Conservation (phyloP, 2,113 vertebrate species). For the Mus pahari region DNA sequence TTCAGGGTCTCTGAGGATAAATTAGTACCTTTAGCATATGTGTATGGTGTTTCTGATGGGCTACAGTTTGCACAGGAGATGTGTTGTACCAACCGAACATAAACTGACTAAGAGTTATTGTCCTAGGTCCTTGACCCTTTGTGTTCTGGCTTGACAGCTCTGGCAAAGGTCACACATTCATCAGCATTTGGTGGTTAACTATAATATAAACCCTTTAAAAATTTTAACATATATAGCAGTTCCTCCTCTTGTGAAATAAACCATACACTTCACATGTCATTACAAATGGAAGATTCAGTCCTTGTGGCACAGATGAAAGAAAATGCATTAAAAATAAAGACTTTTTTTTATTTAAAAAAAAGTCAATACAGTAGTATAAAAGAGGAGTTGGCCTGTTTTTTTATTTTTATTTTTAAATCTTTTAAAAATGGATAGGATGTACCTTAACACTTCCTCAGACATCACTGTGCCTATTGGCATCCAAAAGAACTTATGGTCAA, state of each 20-base stretch:
- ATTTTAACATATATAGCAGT: slow-evolving; percentile 76
- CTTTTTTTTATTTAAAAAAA: slow-evolving; percentile 46
- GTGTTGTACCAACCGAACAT: slow-evolving; percentile 79
- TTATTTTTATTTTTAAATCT: background rate
- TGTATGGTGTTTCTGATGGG: slow-evolving; percentile 85
- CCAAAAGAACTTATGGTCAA: slow-evolving; percentile 72
- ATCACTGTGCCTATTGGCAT: slow-evolving; percentile 73
- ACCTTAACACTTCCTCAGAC: slow-evolving; percentile 59
- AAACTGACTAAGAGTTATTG: slow-evolving; percentile 80
- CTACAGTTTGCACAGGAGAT: slow-evolving; percentile 77
- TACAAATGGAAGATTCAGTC: slow-evolving; percentile 58
- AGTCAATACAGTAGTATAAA: slow-evolving; percentile 66
- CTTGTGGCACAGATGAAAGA: slow-evolving; percentile 61
- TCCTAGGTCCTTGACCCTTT: slow-evolving; percentile 79
- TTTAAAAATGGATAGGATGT: slow-evolving; percentile 61
- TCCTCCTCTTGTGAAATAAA: slow-evolving; percentile 70
- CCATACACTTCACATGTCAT: slow-evolving; percentile 69
- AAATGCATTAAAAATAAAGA: slow-evolving; percentile 71
- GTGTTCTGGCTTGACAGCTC: slow-evolving; percentile 75
- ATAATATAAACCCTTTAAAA: slow-evolving; percentile 79
- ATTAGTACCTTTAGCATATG: slow-evolving; percentile 93
- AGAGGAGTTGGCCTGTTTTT: slow-evolving; percentile 33
- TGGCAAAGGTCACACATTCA: slow-evolving; percentile 82
- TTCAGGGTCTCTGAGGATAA: slow-evolving; percentile 95
- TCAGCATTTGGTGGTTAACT: slow-evolving; percentile 75